Evolutionary conservation across 2,888 invertebrate species (phyloP), one percentile per base, ranked within the genome.

Genomic region (Corbicula japonica): DNA sequence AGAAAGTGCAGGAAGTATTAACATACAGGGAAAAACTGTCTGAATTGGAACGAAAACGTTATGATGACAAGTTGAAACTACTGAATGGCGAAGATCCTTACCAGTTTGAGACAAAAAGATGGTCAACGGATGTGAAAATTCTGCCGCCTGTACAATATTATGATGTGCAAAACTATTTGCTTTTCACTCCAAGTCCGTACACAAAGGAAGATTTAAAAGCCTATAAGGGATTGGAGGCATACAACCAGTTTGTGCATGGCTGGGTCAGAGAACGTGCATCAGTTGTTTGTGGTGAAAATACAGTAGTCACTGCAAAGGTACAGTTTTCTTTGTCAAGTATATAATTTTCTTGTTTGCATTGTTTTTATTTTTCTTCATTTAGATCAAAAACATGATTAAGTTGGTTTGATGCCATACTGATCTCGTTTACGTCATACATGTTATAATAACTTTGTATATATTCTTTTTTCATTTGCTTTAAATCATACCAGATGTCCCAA

Each of bases 231-330:
- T 32, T 83, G 15, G 77, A 74, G 12, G 77, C 80, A 1, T 77
- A 80, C 54, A 83, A 83, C 23, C 76, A 83, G 54, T 77, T 83
- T 58, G 73, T 77, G 12, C 48, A n/a, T 46, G 83, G 83, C 12
- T 83, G 75, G 70, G 83, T 83, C 4, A 38, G 76, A 32, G 79
- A 83, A 8, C 44, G 12, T 6, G 12, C 18, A 41, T 38, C 28
- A 18, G 21, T 32, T 44, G 61, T 66, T 30, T 23, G 26, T 12
- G 34, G 44, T 21, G 78, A 41, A 0, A 21, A 60, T 4, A 28
- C 28, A n/a, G 32, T 82, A 15, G 65, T 68, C 15, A 73, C 48
- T n/a, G 66, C 74, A 18, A 76, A 76, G 75, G 82, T n/a, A n/a
- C n/a, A n/a, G n/a, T n/a, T n/a, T n/a, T n/a, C n/a, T n/a, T n/a